Evolutionary conservation across 2,113 vertebrate genomes (phyloP).

Genomic region (Alethe diademata): DNA sequence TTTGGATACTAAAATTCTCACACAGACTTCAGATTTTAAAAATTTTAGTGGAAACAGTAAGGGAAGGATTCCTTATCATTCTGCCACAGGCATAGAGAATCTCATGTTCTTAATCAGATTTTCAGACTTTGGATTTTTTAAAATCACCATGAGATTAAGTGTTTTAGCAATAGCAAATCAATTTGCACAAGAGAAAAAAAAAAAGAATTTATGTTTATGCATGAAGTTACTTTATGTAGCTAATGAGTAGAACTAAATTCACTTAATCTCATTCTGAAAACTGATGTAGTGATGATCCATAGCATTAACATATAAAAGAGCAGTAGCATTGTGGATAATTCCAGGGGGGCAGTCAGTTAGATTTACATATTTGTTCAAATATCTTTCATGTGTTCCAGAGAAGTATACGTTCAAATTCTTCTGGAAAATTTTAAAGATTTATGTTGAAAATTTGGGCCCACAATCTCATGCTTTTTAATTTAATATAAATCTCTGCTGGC

Average conservation of each 20-base stretch:
- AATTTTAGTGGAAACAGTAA: neutral
- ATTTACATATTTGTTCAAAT: neutral
- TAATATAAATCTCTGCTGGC: slow-evolving; percentile 1
- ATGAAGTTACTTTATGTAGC: neutral
- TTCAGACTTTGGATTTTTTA: neutral
- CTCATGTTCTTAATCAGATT: neutral
- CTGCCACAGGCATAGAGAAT: neutral
- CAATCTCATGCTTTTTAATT: slow-evolving; percentile 26
- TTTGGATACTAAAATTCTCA: neutral
- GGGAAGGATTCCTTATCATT: neutral
- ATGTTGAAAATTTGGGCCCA: slow-evolving; percentile 20
- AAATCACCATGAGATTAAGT: neutral
- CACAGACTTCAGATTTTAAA: neutral
- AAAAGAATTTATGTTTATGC: neutral
- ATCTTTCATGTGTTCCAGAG: neutral
- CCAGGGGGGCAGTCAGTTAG: neutral
- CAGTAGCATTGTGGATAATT: neutral
- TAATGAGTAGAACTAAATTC: neutral
- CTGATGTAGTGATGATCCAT: neutral
- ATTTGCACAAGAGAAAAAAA: neutral
- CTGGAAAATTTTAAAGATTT: slow-evolving; percentile 19
- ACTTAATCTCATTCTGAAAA: neutral
- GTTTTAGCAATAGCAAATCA: neutral
- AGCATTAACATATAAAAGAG: neutral
- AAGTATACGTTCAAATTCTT: neutral